Base-by-base conservation (phyloP, 2,888 invertebrate genomes). In the Sminthurinus aureus region DNA sequence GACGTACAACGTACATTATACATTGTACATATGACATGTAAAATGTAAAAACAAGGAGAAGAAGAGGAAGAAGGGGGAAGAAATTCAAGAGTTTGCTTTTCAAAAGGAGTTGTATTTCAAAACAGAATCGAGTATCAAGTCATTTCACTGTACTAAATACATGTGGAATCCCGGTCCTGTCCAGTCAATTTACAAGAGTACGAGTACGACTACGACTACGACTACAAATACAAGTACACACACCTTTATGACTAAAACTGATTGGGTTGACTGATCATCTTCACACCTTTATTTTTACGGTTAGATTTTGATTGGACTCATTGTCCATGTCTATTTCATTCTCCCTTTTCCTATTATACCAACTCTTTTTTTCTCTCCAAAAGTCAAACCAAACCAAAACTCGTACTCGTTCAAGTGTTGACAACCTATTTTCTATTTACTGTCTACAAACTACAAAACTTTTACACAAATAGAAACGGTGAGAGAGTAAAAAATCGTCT, bases 261-360 rank as follows among this genome's bases (percentile, higher is more conserved):
- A 84, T 84, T 78, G 81, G 84, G 84, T 84, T 84, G 84, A 81
- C 81, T 84, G 81, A 81, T 84, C 84, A 84, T 81, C 52, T 74
- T 51, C 24, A 78, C 20, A 79, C 51, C 75, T 51, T 50, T 75
- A 26, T 73, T 22, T 24, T 15, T 22, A 24, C 26, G 73, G 26
- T 26, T 26, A 73, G 38, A 15, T 71, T 71, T 71, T 20, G 20
- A 22, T 24, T 24, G 24, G 71, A 71, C 24, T 71, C 24, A 26
- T 73, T 73, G 6, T 73, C 26, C 18, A 18, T 20, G 73, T 73
- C 18, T 4, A 50, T 3, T 20, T 71, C 13, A 18, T 9, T 18
- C 15, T 58, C 58, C 2, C 18, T 58, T 6, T 9, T 58, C 15
- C 18, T 58, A 13, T 13, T 15, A 18, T 58, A 18, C 18, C 9